These are phyloP conservation scores for Cephus cinctus DNA, from an alignment of 1,140 invertebrate species.

Conservation along the genomic window DNA sequence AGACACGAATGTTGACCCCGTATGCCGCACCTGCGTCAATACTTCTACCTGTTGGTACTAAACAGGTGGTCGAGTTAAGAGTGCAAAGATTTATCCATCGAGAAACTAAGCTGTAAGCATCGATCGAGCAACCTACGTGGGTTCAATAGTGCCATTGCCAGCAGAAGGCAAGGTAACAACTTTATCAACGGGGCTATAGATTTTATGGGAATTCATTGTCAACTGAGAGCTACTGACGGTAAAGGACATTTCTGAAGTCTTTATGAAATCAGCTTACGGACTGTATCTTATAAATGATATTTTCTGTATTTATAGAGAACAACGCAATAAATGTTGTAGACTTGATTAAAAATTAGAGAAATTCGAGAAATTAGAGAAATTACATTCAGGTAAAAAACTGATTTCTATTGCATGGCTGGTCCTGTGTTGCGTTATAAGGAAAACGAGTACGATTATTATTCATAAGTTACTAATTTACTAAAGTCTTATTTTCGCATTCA, in stretches of 20 bases:
- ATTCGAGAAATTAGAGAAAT: no score
- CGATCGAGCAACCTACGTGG: no score
- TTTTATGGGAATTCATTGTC: not conserved
- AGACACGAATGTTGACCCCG: constrained; percentile 41
- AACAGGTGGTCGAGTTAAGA: constrained; percentile 32
- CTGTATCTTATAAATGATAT: not conserved
- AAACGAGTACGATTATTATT: no score
- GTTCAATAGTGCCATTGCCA: no score
- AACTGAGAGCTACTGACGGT: not conserved
- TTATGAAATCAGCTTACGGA: no score
- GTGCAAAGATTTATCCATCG: constrained; percentile 1
- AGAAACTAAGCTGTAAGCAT: not conserved
- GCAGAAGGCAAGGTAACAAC: no score
- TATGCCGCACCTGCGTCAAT: constrained; percentile 45
- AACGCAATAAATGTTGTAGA: not conserved
- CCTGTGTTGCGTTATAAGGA: no score
- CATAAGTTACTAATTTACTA: no score
- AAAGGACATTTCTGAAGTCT: no score
- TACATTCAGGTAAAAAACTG: no score
- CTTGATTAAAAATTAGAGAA: not conserved
- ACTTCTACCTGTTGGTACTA: constrained; percentile 35
- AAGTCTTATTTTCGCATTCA: no score
- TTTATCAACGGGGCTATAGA: not conserved
- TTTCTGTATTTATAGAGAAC: not conserved
- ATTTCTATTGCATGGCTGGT: no score